Evolutionary conservation across 2,888 invertebrate species (phyloP).

Genomic region (Macrophya annulata): DNA sequence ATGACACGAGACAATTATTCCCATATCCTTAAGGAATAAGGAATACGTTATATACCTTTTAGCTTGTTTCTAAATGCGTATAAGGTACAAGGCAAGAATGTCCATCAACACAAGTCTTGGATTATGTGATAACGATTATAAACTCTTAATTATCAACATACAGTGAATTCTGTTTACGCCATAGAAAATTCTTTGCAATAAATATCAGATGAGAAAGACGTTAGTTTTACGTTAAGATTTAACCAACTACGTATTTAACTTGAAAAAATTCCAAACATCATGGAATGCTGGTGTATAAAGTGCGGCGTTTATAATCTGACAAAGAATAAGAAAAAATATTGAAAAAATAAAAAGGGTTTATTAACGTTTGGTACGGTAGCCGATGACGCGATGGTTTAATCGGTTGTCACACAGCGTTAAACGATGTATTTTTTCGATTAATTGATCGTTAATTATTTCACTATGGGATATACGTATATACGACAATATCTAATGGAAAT

Average conservation of each 20-base stretch:
- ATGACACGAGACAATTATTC: conserved; percentile 6
- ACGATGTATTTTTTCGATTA: neutral
- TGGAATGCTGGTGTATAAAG: conserved; percentile 7
- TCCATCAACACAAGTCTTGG: neutral
- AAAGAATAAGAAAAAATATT: neutral
- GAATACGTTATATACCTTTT: too few species aligned
- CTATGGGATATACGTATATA: neutral
- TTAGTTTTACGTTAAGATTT: neutral
- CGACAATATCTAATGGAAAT: neutral
- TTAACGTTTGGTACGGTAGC: neutral
- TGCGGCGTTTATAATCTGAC: neutral
- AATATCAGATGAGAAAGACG: neutral
- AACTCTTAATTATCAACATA: neutral
- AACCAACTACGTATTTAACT: neutral
- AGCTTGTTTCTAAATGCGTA: too few species aligned
- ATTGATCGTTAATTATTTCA: conserved; percentile 14
- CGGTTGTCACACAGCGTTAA: neutral
- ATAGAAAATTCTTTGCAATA: neutral
- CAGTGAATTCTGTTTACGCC: neutral
- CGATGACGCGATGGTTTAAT: neutral
- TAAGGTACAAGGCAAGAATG: neutral
- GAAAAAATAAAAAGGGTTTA: neutral
- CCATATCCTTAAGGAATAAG: neutral
- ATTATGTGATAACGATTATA: conserved; percentile 20
- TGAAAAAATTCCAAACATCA: neutral